A percentile compares a stretch with the other conserved stretches of the same genome.
These are phyloP conservation scores for Notarius quadriscutis DNA, from an alignment of 2,113 vertebrate genomes.

Conservation along the genomic window DNA sequence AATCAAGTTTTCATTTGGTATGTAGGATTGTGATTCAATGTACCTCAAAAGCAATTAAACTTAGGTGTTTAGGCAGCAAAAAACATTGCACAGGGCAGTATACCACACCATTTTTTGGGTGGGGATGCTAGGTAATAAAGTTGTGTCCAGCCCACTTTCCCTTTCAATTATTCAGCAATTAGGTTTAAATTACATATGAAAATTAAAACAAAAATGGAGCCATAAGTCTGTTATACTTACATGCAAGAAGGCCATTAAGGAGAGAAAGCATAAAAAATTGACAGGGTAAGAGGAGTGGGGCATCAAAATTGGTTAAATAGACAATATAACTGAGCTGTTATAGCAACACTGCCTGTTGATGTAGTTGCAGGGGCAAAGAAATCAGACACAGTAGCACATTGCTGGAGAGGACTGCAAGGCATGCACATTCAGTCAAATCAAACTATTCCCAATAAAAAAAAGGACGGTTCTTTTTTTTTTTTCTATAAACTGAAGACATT, in stretches of 20 bases:
- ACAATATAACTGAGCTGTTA: constrained; percentile 34
- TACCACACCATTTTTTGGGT: background rate
- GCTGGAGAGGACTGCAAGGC: background rate
- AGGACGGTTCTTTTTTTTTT: background rate
- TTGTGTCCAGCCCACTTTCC: background rate
- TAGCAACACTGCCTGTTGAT: constrained; percentile 18
- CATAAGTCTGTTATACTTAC: constrained; percentile 88
- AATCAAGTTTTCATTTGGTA: background rate
- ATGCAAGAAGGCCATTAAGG: constrained; percentile 96
- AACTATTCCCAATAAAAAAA: background rate
- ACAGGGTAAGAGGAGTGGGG: constrained; percentile 70
- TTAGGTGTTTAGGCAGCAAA: background rate
- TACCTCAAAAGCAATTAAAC: background rate
- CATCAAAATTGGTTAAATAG: constrained; percentile 48
- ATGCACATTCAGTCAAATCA: constrained; percentile 25
- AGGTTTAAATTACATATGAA: background rate
- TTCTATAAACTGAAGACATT: background rate
- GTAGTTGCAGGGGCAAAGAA: constrained; percentile 21
- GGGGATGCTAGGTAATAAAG: background rate
- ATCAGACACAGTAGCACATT: constrained; percentile 14
- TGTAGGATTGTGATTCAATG: background rate
- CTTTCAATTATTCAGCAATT: background rate
- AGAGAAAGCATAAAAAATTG: constrained; percentile 96
- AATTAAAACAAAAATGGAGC: constrained; percentile 68
- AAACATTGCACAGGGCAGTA: background rate